Evolutionary conservation across 2,888 invertebrate genomes (phyloP).

Genomic region (Danaus chrysippus): DNA sequence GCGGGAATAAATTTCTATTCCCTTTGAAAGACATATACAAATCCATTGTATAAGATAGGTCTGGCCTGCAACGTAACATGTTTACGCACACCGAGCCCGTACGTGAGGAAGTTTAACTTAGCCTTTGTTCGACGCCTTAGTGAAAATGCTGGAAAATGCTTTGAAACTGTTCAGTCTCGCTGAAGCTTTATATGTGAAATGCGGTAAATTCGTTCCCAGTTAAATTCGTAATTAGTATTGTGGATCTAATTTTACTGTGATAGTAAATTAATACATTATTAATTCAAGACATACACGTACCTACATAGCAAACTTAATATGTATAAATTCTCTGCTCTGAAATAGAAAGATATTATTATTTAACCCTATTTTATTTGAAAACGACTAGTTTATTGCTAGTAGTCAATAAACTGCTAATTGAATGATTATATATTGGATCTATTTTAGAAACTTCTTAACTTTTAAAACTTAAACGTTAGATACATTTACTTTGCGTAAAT

Average conservation of each 20-base stretch:
- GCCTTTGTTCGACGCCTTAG: conserved; percentile 14
- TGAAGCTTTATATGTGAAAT: background rate
- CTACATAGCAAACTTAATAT: too few species aligned
- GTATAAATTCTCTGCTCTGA: too few species aligned
- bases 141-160: conserved; percentile 7
- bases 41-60: conserved; percentile 25
- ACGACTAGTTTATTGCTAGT: too few species aligned
- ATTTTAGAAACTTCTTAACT: too few species aligned
- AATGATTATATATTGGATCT: too few species aligned
- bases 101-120: conserved; percentile 21
- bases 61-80: conserved; percentile 18
- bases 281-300: too few species aligned
- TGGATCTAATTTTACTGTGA: background rate
- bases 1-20: conserved; percentile 34
- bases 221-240: background rate
- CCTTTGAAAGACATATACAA: conserved; percentile 34
- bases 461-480: too few species aligned
- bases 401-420: too few species aligned
- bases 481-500: too few species aligned
- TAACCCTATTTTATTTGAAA: too few species aligned
- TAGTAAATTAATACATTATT: background rate
- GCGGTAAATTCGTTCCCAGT: conserved; percentile 3
- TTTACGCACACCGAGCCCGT: conserved; percentile 26
- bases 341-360: too few species aligned
- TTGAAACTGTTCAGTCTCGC: conserved; percentile 4